These are phyloP conservation scores for Isichthys henryi DNA, from an alignment of 2,113 vertebrate genomes.

Conservation along the genomic window DNA sequence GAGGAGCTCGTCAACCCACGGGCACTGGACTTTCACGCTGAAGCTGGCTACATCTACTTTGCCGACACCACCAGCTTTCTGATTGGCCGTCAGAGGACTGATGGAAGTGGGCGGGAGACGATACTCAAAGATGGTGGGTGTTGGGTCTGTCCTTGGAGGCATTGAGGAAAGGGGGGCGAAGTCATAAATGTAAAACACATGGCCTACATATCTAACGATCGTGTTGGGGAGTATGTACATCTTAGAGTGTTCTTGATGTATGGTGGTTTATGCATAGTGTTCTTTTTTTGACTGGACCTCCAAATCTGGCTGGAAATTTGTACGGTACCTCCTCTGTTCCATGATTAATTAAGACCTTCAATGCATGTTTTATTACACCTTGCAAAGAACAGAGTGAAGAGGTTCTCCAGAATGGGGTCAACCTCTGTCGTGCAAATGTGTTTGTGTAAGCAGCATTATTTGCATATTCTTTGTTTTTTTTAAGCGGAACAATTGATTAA, in stretches of 20 bases:
- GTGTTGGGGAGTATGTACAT: neutral
- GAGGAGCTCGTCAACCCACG: slow-evolving; percentile 76
- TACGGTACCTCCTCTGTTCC: neutral
- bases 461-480: slow-evolving; percentile 21
- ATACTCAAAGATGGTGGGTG: slow-evolving; percentile 77
- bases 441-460: slow-evolving; percentile 30
- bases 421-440: slow-evolving; percentile 21
- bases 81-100: slow-evolving; percentile 79
- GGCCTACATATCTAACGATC: neutral
- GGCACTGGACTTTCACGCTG: slow-evolving; percentile 75
- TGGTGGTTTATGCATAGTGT: neutral
- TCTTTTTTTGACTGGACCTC: neutral
- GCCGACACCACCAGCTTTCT: slow-evolving; percentile 79
- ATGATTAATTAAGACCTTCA: slow-evolving; percentile 16
- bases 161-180: neutral
- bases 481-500: slow-evolving; percentile 23
- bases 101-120: slow-evolving; percentile 73
- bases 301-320: neutral
- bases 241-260: neutral
- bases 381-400: neutral
- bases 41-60: slow-evolving; percentile 75
- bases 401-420: slow-evolving; percentile 25
- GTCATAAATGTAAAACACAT: neutral
- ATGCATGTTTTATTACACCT: slow-evolving; percentile 16
- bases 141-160: neutral